Evolutionary conservation across 2,888 invertebrate genomes (phyloP).

Genomic region (Apodemia mormo): DNA sequence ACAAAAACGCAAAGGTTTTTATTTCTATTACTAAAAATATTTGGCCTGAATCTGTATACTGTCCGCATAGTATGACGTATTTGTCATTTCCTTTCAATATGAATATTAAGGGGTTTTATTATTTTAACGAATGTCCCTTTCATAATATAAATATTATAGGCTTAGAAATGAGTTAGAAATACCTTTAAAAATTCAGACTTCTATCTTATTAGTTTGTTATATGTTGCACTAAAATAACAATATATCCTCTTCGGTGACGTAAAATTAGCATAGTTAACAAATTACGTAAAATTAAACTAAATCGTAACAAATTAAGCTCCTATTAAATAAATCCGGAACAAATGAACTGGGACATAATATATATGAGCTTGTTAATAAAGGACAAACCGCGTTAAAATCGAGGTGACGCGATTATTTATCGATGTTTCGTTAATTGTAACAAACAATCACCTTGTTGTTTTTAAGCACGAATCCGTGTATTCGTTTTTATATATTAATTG

Average conservation of each 20-base stretch:
- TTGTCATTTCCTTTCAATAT: too few relatives aligned
- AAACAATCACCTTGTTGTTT: slow-evolving; percentile 12
- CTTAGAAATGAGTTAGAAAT: too few relatives aligned
- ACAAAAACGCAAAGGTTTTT: too few relatives aligned
- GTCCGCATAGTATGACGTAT: too few relatives aligned
- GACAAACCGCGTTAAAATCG: not conserved
- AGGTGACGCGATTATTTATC: slow-evolving; percentile 5
- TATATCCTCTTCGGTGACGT: not conserved
- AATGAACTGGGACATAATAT: not conserved
- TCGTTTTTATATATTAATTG: slow-evolving; percentile 54
- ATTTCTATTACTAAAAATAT: too few relatives aligned
- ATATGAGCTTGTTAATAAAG: not conserved
- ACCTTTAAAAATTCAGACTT: too few relatives aligned
- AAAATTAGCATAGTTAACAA: not conserved
- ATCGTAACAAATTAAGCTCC: not conserved
- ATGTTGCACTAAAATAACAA: not conserved
- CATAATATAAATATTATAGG: too few relatives aligned
- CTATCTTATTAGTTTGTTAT: too few relatives aligned
- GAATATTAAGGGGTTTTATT: too few relatives aligned
- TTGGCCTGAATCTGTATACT: too few relatives aligned
- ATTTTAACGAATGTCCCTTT: too few relatives aligned
- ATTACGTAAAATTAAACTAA: not conserved
- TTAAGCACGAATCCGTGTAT: slow-evolving; percentile 45
- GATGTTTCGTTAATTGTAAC: not conserved
- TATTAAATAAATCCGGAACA: not conserved